Evolutionary conservation across 2,888 invertebrate species (phyloP).

Genomic region (Chrysolina haemoptera): DNA sequence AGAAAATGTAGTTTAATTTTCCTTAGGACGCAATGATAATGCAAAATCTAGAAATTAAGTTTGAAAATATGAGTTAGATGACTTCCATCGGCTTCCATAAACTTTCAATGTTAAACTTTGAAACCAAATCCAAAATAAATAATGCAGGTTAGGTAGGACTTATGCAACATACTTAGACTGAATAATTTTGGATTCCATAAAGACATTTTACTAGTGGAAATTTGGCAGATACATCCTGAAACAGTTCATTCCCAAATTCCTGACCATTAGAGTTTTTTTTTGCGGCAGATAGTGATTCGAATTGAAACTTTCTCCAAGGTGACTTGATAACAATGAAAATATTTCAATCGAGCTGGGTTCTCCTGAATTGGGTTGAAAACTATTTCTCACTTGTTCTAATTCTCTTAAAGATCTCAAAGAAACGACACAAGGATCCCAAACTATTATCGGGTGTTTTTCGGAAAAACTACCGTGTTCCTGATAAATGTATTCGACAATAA

Average conservation of each 20-base stretch:
- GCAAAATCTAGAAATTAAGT: no score
- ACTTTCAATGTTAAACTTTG: no score
- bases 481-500: constrained; percentile 28
- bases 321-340: constrained; percentile 18
- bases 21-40: no score
- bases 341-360: background rate
- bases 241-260: background rate
- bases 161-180: no score
- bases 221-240: constrained; percentile 7
- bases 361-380: constrained; percentile 4
- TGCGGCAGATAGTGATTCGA: background rate
- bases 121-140: no score
- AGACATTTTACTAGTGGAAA: background rate
- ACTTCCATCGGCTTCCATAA: no score
- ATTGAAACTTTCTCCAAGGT: background rate
- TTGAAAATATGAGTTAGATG: no score
- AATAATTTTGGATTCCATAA: no score
- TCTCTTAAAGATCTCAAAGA: constrained; percentile 4
- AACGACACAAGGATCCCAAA: constrained; percentile 1
- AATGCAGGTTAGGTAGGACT: no score
- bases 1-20: no score
- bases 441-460: background rate
- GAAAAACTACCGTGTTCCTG: background rate
- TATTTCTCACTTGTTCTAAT: background rate
- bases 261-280: background rate